Evolutionary conservation across 2,113 vertebrate species (phyloP).

Genomic region (Python bivittatus): DNA sequence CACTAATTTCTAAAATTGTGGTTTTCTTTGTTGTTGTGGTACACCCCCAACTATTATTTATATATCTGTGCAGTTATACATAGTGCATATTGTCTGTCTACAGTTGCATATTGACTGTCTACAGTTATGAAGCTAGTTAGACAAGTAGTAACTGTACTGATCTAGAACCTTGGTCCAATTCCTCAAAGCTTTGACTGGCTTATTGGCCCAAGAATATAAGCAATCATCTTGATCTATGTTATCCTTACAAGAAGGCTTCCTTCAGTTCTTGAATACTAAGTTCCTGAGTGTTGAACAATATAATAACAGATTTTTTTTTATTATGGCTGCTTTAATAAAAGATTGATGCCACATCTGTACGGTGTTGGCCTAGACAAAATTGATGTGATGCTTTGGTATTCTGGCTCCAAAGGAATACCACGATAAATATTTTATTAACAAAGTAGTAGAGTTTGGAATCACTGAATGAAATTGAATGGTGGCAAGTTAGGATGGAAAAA

Average conservation of each 20-base stretch:
- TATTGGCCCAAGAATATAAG: background rate
- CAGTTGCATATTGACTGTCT: background rate
- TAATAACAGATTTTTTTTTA: background rate
- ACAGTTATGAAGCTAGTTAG: background rate
- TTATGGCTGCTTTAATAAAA: constrained; percentile 10
- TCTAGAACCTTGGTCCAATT: background rate
- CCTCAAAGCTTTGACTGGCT: background rate
- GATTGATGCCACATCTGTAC: constrained; percentile 10
- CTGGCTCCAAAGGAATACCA: background rate
- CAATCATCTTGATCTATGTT: background rate
- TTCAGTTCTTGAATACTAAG: background rate
- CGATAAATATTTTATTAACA: background rate
- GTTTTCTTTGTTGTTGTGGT: background rate
- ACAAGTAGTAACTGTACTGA: background rate
- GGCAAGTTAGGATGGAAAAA: background rate
- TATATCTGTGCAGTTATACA: background rate
- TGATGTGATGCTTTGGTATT: background rate
- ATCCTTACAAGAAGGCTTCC: background rate
- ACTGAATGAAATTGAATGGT: background rate
- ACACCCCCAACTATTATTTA: background rate
- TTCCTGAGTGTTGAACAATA: background rate
- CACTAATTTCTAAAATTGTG: background rate
- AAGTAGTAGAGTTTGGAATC: background rate
- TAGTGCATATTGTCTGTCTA: background rate
- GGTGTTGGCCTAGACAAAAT: constrained; percentile 9